phyloP scores from a whole-genome alignment of 2,797 vertebrate genomes.

The Cirrhinus molitorella region DNA sequence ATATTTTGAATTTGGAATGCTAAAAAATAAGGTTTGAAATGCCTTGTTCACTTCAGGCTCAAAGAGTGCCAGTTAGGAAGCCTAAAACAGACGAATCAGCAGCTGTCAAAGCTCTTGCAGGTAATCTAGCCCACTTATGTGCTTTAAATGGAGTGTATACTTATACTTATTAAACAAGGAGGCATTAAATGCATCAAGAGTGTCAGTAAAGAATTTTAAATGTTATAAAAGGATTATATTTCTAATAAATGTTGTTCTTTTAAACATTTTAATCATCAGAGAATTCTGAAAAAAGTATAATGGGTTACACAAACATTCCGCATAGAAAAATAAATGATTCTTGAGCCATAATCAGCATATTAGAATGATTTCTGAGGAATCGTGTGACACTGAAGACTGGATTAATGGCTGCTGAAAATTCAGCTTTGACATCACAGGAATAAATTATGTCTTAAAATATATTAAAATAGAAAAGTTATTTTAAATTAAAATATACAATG shows the following conservation, averaged over 20 bases:
- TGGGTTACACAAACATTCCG: not conserved
- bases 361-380: not conserved
- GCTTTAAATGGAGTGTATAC: not conserved
- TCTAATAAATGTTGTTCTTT: not conserved
- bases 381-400: not conserved
- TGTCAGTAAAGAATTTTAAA: not conserved
- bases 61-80: constrained; percentile 53
- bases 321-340: not conserved
- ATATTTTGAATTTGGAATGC: not conserved
- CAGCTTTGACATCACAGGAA: not conserved
- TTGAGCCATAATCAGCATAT: not conserved
- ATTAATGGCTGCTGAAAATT: not conserved
- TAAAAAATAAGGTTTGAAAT: not conserved
- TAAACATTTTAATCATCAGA: not conserved
- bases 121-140: not conserved
- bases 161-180: not conserved
- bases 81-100: constrained; percentile 16
- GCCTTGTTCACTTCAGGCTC: constrained; percentile 47
- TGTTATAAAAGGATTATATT: too few relatives aligned
- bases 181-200: not conserved
- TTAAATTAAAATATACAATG: not conserved
- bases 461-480: not conserved
- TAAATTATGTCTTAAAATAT: not conserved
- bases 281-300: not conserved
- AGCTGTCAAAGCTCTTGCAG: constrained; percentile 13